phyloP scores from a whole-genome alignment of 1,140 invertebrate species.

The Drosophila jambulina region DNA sequence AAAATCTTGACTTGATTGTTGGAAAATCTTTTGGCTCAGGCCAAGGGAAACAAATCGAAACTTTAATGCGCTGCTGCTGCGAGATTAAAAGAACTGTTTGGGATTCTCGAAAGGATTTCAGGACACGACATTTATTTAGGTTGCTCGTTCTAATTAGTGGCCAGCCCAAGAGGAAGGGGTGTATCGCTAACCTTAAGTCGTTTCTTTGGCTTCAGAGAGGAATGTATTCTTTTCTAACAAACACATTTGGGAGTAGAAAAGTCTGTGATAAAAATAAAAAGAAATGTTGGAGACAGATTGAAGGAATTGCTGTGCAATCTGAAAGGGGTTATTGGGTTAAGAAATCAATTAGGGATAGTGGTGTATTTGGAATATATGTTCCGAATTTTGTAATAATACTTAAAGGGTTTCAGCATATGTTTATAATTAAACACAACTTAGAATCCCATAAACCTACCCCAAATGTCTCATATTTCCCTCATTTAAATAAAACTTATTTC shows the following conservation, averaged over 20 bases:
- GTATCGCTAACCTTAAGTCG: conserved; percentile 6
- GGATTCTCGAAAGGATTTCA: conserved; percentile 47
- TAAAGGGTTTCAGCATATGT: not conserved
- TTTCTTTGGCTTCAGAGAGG: not conserved
- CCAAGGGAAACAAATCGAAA: conserved; percentile 40
- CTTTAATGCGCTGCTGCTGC: conserved; percentile 32
- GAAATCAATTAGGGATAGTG: not conserved
- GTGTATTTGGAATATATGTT: too few species aligned
- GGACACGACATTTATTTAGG: conserved; percentile 50
- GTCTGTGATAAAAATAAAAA: not conserved
- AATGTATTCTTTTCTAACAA: conserved; percentile 4
- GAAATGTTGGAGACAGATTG: not conserved
- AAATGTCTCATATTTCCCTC: not conserved
- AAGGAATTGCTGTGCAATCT: conserved; percentile 2
- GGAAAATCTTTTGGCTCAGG: conserved; percentile 45
- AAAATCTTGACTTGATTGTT: conserved; percentile 50
- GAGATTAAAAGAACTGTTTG: conserved; percentile 47
- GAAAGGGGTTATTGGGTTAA: not conserved
- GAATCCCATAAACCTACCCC: not conserved
- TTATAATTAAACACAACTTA: not conserved
- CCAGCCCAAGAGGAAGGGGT: not conserved
- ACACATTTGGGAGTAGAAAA: not conserved
- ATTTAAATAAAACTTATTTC: conserved; percentile 1
- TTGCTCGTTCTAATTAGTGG: conserved; percentile 31
- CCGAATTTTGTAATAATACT: not conserved